These are phyloP conservation scores for Plectropomus leopardus DNA, from an alignment of 2,113 vertebrate genomes.

Conservation along the genomic window DNA sequence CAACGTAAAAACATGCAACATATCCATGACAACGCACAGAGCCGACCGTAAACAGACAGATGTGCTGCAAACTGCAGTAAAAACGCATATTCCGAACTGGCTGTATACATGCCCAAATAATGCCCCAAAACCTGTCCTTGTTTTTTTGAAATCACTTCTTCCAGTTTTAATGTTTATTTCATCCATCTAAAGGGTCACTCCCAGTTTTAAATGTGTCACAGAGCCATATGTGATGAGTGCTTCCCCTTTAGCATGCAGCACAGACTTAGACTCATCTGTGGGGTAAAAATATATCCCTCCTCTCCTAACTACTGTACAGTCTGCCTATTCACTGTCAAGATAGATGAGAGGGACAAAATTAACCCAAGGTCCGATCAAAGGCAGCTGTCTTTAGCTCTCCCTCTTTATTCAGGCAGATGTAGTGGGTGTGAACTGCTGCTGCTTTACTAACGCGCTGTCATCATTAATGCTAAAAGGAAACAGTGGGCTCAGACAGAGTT, in stretches of 20 bases:
- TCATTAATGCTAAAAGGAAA: conserved; percentile 9
- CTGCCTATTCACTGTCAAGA: conserved; percentile 27
- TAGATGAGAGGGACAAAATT: conserved; percentile 42
- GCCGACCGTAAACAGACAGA: too few species aligned
- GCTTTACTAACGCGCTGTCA: conserved; percentile 19
- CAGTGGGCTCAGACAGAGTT: background rate
- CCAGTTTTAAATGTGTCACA: background rate
- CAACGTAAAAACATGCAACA: too few species aligned
- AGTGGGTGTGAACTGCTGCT: conserved; percentile 25
- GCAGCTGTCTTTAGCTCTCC: conserved; percentile 41
- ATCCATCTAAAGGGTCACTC: background rate
- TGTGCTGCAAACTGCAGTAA: too few species aligned
- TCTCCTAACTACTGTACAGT: conserved; percentile 17
- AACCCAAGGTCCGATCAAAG: conserved; percentile 51
- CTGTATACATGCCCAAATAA: too few species aligned
- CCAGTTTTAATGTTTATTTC: background rate
- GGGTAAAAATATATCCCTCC: conserved; percentile 32
- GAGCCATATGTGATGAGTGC: background rate
- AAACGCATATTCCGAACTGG: too few species aligned
- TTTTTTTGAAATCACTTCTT: background rate
- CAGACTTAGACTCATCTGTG: conserved; percentile 5
- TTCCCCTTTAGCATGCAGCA: conserved; percentile 4
- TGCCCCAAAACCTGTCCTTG: background rate
- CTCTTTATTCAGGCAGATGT: conserved; percentile 35
- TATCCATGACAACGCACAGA: too few species aligned